A percentile compares a stretch with the other conserved stretches of the same genome.
phyloP scores from a whole-genome alignment of 1,140 invertebrate genomes.

The Stenopsyche tienmushanensis region DNA sequence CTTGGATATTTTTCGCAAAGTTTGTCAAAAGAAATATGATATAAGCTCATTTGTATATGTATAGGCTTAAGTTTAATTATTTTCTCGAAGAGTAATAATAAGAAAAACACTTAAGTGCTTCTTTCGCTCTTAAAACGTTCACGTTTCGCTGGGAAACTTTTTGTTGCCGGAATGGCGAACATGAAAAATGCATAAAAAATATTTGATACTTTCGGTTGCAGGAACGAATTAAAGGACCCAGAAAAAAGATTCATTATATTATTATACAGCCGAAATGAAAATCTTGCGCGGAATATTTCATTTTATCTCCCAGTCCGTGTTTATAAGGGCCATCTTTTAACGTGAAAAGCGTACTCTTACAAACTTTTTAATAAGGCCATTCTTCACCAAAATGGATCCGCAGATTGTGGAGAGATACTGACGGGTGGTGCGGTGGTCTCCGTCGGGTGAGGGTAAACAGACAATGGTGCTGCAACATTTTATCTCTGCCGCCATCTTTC shows the following conservation, averaged over 20 bases:
- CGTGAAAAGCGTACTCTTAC: slow-evolving; percentile 36
- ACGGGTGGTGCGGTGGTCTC: no score
- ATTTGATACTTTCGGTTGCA: no score
- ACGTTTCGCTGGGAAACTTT: not conserved
- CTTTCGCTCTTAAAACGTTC: no score
- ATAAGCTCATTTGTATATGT: no score
- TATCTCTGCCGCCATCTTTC: slow-evolving; percentile 34
- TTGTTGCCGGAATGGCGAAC: not conserved
- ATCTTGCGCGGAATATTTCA: slow-evolving; percentile 36
- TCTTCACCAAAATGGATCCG: slow-evolving; percentile 41
- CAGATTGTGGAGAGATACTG: slow-evolving; percentile 40
- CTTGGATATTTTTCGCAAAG: no score
- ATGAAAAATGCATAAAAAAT: slow-evolving; percentile 23
- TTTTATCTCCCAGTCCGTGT: slow-evolving; percentile 38
- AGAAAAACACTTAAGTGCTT: not conserved
- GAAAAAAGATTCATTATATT: slow-evolving; percentile 35
- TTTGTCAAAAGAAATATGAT: no score
- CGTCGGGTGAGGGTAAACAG: slow-evolving; percentile 31
- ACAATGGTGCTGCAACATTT: slow-evolving; percentile 32
- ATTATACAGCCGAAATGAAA: slow-evolving; percentile 38
- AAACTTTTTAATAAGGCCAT: slow-evolving; percentile 42
- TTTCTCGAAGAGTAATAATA: no score
- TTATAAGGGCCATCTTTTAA: slow-evolving; percentile 41
- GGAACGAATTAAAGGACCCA: slow-evolving; percentile 23
- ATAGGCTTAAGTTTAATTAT: no score